Conservation (phyloP, 1,140 invertebrate species). For the Cepaea nemoralis region DNA sequence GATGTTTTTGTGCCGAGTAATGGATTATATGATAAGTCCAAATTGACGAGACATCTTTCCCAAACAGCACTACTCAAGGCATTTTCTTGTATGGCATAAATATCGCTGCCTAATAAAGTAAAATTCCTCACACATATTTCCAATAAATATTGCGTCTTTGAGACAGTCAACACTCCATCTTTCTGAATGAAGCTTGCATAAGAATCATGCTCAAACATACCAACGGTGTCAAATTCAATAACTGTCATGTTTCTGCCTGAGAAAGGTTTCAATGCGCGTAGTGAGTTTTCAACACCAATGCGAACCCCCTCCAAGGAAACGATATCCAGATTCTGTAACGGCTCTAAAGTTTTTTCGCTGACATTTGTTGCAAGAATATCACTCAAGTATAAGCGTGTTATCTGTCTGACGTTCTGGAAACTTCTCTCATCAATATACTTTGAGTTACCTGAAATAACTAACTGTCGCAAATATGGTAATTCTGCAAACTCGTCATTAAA, state of each 20-base stretch:
- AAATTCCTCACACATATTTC: conserved; percentile 1
- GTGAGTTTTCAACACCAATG: not conserved
- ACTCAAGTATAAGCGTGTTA: not conserved
- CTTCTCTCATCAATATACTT: not conserved
- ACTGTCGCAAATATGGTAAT: not conserved
- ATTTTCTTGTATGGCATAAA: not conserved
- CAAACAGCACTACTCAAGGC: not conserved
- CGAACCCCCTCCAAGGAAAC: not conserved
- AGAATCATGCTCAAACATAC: not conserved
- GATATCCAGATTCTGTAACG: not conserved
- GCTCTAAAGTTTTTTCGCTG: not conserved
- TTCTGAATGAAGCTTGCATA: not conserved
- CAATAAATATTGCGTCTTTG: not conserved
- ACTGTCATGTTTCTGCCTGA: not conserved
- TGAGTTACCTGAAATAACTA: not conserved
- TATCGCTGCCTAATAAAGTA: not conserved
- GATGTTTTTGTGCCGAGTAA: not conserved
- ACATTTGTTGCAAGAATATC: not conserved
- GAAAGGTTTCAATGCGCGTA: not conserved
- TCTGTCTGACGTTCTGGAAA: not conserved
- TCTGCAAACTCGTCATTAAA: not conserved
- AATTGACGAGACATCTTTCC: not conserved
- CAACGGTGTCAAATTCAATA: not conserved
- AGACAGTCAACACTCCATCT: not conserved
- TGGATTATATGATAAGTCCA: conserved; percentile 1